Evolutionary conservation across 2,113 vertebrate genomes (phyloP).

Genomic region (Vombatus ursinus): DNA sequence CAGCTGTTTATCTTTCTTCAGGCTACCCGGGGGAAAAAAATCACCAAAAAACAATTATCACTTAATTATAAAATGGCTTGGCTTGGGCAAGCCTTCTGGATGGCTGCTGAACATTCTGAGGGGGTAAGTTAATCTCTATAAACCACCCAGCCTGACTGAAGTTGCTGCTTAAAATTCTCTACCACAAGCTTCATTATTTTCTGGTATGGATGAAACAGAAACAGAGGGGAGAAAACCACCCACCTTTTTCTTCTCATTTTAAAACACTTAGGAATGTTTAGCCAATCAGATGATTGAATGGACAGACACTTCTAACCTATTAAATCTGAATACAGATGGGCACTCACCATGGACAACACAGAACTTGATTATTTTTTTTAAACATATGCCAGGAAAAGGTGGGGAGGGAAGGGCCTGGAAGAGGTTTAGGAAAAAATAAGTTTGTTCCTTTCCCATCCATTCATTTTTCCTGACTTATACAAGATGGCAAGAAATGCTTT

Average conservation of each 20-base stretch:
- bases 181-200: conserved; percentile 83
- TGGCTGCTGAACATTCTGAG: conserved; percentile 76
- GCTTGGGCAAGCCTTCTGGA: conserved; percentile 80
- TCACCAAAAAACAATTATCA: conserved; percentile 85
- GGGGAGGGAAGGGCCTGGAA: background rate
- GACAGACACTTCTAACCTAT: conserved; percentile 16
- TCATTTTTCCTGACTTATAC: background rate
- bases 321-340: conserved; percentile 17
- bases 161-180: conserved; percentile 82
- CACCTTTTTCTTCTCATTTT: conserved; percentile 75
- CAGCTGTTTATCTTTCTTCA: conserved; percentile 87
- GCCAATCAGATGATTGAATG: conserved; percentile 57
- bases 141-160: conserved; percentile 74
- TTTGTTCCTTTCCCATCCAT: background rate
- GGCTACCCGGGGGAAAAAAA: conserved; percentile 72
- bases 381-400: background rate
- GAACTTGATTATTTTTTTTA: background rate
- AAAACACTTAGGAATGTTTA: conserved; percentile 79
- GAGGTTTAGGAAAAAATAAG: background rate
- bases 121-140: conserved; percentile 80
- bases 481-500: background rate
- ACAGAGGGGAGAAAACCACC: conserved; percentile 10
- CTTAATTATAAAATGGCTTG: conserved; percentile 89
- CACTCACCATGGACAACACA: background rate
- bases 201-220: conserved; percentile 56